phyloP scores from a whole-genome alignment of 2,113 vertebrate species.

The Otolemur garnettii region DNA sequence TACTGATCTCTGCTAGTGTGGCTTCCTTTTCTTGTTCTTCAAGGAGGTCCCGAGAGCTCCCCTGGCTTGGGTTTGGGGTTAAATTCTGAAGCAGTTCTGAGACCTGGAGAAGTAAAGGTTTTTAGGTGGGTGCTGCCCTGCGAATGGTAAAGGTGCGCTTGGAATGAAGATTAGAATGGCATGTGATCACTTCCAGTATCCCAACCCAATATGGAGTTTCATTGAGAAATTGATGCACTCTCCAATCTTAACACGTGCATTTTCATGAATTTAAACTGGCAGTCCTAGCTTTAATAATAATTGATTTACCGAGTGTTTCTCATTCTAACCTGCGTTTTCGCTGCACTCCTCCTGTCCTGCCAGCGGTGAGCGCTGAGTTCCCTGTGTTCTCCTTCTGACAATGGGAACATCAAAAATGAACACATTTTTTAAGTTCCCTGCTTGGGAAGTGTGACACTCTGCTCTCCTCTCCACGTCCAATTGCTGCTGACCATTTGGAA shows the following conservation, averaged over 20 bases:
- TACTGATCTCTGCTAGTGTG: not conserved
- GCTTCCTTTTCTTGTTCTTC: not conserved
- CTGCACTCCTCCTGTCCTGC: not conserved
- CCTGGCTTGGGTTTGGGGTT: not conserved
- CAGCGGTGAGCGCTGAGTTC: not conserved
- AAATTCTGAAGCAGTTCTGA: not conserved
- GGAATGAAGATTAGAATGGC: not conserved
- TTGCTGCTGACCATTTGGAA: not conserved
- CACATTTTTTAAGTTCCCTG: not conserved
- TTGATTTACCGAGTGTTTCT: not conserved
- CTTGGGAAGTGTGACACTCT: not conserved
- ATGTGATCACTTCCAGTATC: not conserved
- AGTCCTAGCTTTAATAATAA: constrained; percentile 2
- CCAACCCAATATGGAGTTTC: not conserved
- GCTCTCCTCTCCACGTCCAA: not conserved
- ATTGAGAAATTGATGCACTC: not conserved
- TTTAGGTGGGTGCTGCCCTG: not conserved
- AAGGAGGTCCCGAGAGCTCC: not conserved
- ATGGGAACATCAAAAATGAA: not conserved
- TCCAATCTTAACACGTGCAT: not conserved
- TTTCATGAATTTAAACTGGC: not conserved
- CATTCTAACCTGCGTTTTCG: not conserved
- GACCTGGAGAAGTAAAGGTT: not conserved
- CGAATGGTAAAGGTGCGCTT: not conserved
- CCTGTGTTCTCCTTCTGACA: not conserved